Evolutionary conservation across 2,888 invertebrate genomes (phyloP).

Genomic region (Cataglyphis albicans): DNA sequence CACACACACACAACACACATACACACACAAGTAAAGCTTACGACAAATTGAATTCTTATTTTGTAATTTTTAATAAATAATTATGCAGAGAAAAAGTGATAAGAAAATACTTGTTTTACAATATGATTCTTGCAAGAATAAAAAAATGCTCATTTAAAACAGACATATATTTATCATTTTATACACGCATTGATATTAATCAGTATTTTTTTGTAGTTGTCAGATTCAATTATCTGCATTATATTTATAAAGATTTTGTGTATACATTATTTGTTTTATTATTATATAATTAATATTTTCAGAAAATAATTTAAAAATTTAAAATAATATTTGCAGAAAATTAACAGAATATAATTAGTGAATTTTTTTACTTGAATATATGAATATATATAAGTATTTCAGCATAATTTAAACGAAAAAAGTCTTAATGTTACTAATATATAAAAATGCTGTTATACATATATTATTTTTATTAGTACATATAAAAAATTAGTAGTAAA

Average conservation of each 20-base stretch:
- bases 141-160: not conserved
- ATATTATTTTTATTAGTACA: constrained; percentile 3
- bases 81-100: not conserved
- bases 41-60: not conserved
- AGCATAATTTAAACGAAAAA: not conserved
- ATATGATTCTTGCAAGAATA: not conserved
- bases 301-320: no score
- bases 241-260: not conserved
- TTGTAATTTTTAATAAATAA: not conserved
- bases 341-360: not conserved
- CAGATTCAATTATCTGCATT: not conserved
- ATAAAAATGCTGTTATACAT: not conserved
- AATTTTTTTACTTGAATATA: not conserved
- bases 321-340: not conserved
- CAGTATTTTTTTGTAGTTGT: not conserved
- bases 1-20: not conserved
- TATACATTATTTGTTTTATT: not conserved
- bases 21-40: not conserved
- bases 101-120: not conserved
- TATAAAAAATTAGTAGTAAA: not conserved
- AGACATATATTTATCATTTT: not conserved
- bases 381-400: not conserved
- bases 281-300: not conserved
- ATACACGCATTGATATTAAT: not conserved
- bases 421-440: not conserved